Conservation (phyloP, 2,888 invertebrate genomes). For the Sinopyrophorus schimmeli region DNA sequence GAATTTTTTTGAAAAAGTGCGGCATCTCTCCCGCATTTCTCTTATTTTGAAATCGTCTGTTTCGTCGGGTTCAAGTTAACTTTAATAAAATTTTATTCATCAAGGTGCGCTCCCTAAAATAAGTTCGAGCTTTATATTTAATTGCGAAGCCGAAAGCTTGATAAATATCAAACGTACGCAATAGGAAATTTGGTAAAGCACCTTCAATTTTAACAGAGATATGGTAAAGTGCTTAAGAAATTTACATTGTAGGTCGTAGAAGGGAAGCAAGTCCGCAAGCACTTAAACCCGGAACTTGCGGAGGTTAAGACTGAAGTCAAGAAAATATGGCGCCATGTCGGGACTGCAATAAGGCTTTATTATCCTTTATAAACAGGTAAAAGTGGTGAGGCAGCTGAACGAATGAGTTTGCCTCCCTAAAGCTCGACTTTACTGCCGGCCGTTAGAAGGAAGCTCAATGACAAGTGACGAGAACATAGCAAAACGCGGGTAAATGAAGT, state of each 20-base stretch:
- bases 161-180: no score
- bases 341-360: slow-evolving; percentile 53
- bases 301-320: slow-evolving; percentile 43
- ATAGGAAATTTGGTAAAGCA: no score
- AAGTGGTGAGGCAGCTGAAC: slow-evolving; percentile 40
- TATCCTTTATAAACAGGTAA: slow-evolving; percentile 56
- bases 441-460: slow-evolving; percentile 45
- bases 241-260: slow-evolving; percentile 23
- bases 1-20: no score
- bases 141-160: no score
- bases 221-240: not conserved
- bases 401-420: slow-evolving; percentile 41
- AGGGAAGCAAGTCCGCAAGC: slow-evolving; percentile 31
- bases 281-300: slow-evolving; percentile 43
- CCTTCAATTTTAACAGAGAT: no score
- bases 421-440: slow-evolving; percentile 45
- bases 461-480: slow-evolving; percentile 40
- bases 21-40: no score
- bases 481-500: no score
- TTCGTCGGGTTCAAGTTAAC: no score
- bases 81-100: no score
- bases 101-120: no score
- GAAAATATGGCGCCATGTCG: slow-evolving; percentile 51
- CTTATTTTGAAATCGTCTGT: no score
- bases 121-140: no score